Percentiles rank a stretch among this genome's conserved stretches.
These are phyloP conservation scores for Karalla daura DNA, from an alignment of 2,797 vertebrate genomes.

Conservation along the genomic window DNA sequence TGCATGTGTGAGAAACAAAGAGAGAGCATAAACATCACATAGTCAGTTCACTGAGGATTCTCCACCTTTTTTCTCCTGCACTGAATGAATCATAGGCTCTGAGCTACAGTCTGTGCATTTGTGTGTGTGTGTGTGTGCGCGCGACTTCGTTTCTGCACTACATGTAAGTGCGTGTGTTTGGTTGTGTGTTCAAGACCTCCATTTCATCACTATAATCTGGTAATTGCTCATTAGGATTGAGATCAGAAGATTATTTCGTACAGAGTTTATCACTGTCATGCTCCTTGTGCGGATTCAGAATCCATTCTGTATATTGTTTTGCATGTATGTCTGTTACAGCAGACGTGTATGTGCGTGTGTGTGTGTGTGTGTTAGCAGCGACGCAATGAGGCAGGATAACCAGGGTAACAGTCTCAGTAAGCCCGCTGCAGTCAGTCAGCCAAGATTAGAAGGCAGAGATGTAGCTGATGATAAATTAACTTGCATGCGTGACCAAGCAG, in stretches of 20 bases:
- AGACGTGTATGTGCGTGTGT: neutral
- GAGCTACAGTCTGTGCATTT: conserved; percentile 21
- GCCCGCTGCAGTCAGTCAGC: conserved; percentile 51
- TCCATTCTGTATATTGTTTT: conserved; percentile 17
- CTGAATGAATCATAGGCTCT: conserved; percentile 56
- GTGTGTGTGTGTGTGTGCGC: conserved; percentile 9
- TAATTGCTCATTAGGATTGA: conserved; percentile 77
- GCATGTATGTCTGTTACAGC: conserved; percentile 16
- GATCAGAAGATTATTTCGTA: conserved; percentile 72
- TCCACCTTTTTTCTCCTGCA: conserved; percentile 57
- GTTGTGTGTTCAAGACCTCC: conserved; percentile 35
- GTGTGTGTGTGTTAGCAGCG: conserved; percentile 3
- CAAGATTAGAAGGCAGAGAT: conserved; percentile 67
- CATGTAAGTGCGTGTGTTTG: neutral
- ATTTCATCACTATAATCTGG: conserved; percentile 62
- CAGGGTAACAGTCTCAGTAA: conserved; percentile 39
- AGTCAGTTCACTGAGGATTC: conserved; percentile 41
- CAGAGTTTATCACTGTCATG: conserved; percentile 48
- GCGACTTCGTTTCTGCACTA: neutral
- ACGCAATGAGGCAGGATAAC: conserved; percentile 48
- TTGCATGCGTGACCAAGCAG: conserved; percentile 54
- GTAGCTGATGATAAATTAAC: conserved; percentile 61
- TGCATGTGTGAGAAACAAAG: neutral
- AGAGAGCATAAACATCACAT: conserved; percentile 26
- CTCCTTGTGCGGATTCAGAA: conserved; percentile 13